Evolutionary conservation across 30 jellyfish, hydroid and myxozoan genomes (phyloP).

Genomic region (Catostylus mosaicus): DNA sequence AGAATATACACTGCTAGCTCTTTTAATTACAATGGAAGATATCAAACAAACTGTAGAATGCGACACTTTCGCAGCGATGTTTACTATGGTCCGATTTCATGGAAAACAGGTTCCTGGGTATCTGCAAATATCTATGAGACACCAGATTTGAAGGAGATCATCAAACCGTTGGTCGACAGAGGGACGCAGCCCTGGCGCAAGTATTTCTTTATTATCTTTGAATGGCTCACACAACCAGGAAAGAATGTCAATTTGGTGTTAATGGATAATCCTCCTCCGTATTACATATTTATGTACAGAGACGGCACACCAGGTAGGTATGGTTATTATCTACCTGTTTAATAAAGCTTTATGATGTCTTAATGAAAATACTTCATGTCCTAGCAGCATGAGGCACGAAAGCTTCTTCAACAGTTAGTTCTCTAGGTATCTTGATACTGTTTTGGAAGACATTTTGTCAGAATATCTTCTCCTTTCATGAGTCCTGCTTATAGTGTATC

Average conservation of each 20-base stretch:
- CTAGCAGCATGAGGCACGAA: too few relatives aligned
- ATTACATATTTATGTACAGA: constrained; percentile 3
- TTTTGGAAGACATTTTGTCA: too few relatives aligned
- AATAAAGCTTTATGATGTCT: too few relatives aligned
- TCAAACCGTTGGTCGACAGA: constrained; percentile 29
- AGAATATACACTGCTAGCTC: constrained; percentile 39
- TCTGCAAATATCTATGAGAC: constrained; percentile 1
- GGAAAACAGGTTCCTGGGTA: constrained; percentile 26
- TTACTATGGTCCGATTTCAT: constrained; percentile 30
- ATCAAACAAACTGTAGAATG: constrained; percentile 7
- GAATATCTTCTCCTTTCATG: too few relatives aligned
- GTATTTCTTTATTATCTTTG: constrained; percentile 21
- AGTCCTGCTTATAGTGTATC: too few relatives aligned
- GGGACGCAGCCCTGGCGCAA: constrained; percentile 10
- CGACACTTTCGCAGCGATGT: constrained; percentile 43
- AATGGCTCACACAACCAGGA: constrained; percentile 16
- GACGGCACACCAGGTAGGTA: constrained; percentile 47
- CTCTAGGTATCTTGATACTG: too few relatives aligned
- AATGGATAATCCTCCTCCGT: neutral
- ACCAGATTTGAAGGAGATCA: constrained; percentile 30
- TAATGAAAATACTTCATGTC: too few relatives aligned
- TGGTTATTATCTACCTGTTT: too few relatives aligned
- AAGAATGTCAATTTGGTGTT: neutral
- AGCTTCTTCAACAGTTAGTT: too few relatives aligned
- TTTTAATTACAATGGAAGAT: constrained; percentile 16